Evolutionary conservation across 1,140 invertebrate genomes (phyloP), one percentile per base, ranked within the genome.

Genomic region (Cherax destructor): DNA sequence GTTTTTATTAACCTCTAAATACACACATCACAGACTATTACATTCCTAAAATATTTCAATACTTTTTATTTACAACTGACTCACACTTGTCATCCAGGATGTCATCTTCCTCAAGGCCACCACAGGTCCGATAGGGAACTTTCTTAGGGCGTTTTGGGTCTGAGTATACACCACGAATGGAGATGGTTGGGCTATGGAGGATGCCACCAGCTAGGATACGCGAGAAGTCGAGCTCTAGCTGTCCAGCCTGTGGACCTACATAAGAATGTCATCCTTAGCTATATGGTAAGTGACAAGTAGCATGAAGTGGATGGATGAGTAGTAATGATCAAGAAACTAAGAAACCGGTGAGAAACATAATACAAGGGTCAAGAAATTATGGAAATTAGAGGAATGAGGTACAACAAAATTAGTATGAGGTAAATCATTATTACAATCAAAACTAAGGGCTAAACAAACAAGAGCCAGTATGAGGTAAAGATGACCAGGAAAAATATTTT

Each of bases 201-300:
- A 96, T 95, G 18, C 97, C 97, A 13, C 96, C 96, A 24, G 96
- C 96, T 85, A 98, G 95, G 52, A 98, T 94, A 91, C 96, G 95
- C 78, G 96, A 97, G 94, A 97, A 97, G 94, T 97, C 97, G 94
- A 97, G 95, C 94, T 98, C 97, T 50, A 98, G 95, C 93, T 96
- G 95, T 94, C 95, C 96, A 1, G 97, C 97, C 79, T 96, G 95
- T 1, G 97, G 97, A 11, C 97, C 96, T 95, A 9, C 13, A 61
- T 16, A 13, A 47, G 49, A 21, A 56, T 41, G 30, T 41, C 30
- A 41, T 41, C 30, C 0, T 41, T 41, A 41, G 30, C 30, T 41
- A 41, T 41, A 41, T 1, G 30, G 30, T 41, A 41, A 59, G 16
- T 21, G 24, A 41, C 18, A 11, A n/a, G 56, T 16, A 10, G 47